Conservation (phyloP, 2,113 vertebrate genomes). For the Pluvianellus socialis region DNA sequence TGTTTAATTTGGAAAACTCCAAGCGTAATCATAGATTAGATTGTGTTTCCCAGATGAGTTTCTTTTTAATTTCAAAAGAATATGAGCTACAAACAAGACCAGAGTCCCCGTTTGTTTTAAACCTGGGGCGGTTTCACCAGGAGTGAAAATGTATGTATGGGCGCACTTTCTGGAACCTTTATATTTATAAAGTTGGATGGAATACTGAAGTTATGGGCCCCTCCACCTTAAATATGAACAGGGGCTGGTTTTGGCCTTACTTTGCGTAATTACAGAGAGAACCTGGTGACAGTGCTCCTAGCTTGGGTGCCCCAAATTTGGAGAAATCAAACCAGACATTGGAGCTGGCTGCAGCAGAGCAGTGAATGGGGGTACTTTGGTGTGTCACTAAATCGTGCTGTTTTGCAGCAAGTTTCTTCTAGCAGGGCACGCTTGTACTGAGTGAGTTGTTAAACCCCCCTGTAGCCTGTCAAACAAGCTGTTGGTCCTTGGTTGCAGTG, state of each 20-base stretch:
- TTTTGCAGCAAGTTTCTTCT: background rate
- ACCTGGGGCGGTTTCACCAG: background rate
- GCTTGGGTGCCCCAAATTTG: background rate
- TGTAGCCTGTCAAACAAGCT: background rate
- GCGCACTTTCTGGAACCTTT: background rate
- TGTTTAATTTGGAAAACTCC: background rate
- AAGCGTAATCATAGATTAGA: background rate
- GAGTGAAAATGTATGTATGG: background rate
- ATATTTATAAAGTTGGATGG: background rate
- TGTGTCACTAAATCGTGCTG: background rate
- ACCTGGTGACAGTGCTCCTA: background rate
- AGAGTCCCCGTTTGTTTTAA: background rate
- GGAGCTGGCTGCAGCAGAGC: background rate
- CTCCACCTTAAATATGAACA: background rate
- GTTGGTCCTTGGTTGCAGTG: fast-evolving
- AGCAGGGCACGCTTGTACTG: background rate
- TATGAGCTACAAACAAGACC: background rate
- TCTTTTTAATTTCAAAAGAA: background rate
- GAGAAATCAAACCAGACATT: background rate
- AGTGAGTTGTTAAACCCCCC: background rate
- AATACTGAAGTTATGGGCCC: background rate
- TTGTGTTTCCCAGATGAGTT: background rate
- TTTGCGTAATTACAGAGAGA: background rate
- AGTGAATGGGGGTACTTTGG: background rate
- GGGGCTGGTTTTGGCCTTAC: background rate